A percentile compares a stretch with the other conserved stretches of the same genome.
Evolutionary conservation across 2,797 vertebrate species (phyloP).

Genomic region (Melanitta fusca): DNA sequence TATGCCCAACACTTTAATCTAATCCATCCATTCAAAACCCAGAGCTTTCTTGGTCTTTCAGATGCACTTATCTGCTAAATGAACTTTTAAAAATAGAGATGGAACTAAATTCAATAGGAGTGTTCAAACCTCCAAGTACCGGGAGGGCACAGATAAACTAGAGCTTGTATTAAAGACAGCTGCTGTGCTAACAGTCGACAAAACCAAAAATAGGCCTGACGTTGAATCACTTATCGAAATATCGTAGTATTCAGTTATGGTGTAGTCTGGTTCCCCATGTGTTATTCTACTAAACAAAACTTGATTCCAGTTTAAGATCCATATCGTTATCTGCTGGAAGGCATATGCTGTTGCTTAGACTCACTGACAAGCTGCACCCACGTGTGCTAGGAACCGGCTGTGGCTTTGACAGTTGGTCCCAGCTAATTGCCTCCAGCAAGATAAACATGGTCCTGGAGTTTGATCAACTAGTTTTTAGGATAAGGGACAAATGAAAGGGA

Average conservation of each 20-base stretch:
- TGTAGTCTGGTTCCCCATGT: conserved; percentile 27
- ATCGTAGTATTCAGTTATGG: neutral
- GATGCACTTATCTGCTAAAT: conserved; percentile 21
- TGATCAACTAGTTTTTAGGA: conserved; percentile 9
- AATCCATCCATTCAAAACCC: conserved; percentile 53
- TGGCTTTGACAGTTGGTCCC: conserved; percentile 41
- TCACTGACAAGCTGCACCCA: neutral
- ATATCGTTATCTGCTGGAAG: conserved; percentile 31
- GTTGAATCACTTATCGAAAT: conserved; percentile 8
- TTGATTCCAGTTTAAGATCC: neutral
- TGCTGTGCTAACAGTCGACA: neutral
- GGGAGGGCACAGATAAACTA: neutral
- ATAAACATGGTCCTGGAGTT: conserved; percentile 34
- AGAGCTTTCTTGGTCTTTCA: conserved; percentile 49
- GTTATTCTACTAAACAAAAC: conserved; percentile 47
- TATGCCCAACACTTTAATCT: conserved; percentile 35
- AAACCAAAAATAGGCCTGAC: conserved; percentile 14
- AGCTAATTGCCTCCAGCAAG: conserved; percentile 48
- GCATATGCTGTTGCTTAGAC: conserved; percentile 16
- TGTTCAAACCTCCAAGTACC: conserved; percentile 18
- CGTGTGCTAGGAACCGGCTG: neutral
- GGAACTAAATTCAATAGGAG: conserved; percentile 29
- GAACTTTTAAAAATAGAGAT: conserved; percentile 58
- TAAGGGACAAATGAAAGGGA: neutral
- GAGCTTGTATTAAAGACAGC: conserved; percentile 31